phyloP scores from a whole-genome alignment of 1,140 invertebrate species.

The Halyomorpha halys region DNA sequence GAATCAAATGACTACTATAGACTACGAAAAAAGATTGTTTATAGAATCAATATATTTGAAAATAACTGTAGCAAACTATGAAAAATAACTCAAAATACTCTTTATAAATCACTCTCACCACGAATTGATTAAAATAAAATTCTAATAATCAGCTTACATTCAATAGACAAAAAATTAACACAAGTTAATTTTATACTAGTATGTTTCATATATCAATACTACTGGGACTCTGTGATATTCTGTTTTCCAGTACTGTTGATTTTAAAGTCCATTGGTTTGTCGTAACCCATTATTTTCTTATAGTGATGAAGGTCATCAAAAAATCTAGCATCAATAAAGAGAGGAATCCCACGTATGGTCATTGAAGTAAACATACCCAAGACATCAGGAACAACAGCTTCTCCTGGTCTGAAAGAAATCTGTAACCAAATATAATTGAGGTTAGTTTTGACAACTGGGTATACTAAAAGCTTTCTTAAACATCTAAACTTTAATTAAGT shows the following conservation, averaged over 20 bases:
- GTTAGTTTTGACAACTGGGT: background rate
- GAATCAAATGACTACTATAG: no score
- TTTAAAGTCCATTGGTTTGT: conserved; percentile 78
- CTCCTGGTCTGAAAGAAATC: conserved; percentile 59
- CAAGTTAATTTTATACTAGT: background rate
- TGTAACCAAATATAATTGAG: conserved; percentile 39
- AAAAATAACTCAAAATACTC: no score
- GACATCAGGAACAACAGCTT: conserved; percentile 66
- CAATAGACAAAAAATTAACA: background rate
- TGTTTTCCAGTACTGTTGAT: conserved; percentile 31
- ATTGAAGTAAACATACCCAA: conserved; percentile 75
- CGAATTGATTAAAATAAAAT: no score
- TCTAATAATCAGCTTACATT: no score
- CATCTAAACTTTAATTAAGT: background rate
- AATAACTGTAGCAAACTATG: no score
- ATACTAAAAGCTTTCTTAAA: background rate
- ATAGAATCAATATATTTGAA: no score
- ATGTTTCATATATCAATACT: no score
- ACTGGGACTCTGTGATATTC: background rate
- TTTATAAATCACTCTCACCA: no score
- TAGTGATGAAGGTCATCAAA: conserved; percentile 65
- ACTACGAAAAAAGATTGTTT: no score
- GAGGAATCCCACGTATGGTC: conserved; percentile 50
- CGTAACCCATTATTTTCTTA: conserved; percentile 76
- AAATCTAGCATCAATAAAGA: conserved; percentile 61